Evolutionary conservation across 2,797 vertebrate genomes (phyloP).

Genomic region (Lemur catta): DNA sequence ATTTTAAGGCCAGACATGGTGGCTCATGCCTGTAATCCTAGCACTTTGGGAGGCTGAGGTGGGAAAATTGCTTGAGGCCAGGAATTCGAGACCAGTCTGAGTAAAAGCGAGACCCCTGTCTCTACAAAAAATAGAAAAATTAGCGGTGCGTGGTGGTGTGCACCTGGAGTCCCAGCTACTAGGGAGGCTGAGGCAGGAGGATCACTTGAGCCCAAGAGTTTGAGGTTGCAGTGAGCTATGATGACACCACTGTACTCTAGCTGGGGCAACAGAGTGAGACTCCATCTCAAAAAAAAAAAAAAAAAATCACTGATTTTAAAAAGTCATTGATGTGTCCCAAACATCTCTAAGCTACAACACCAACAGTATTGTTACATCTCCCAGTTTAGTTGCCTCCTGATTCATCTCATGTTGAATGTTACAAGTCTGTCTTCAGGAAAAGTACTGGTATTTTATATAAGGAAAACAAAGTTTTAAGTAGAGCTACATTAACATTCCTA

Average conservation of each 20-base stretch:
- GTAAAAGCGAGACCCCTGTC: background rate
- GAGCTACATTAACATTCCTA: background rate
- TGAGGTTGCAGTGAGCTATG: background rate
- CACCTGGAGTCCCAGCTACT: background rate
- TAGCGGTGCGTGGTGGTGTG: background rate
- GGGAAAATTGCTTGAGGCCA: background rate
- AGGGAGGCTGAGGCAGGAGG: background rate
- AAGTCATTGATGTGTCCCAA: background rate
- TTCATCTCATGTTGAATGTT: background rate
- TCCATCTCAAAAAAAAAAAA: background rate
- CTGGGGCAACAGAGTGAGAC: background rate
- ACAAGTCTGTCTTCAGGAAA: background rate
- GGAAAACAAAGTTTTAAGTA: background rate
- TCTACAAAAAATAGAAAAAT: background rate
- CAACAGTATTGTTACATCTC: background rate
- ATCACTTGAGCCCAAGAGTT: background rate
- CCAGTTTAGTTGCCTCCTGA: background rate
- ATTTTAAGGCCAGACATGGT: background rate
- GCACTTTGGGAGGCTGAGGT: background rate
- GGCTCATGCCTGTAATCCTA: background rate
- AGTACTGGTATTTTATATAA: background rate
- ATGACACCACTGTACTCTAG: background rate
- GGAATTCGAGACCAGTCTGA: background rate
- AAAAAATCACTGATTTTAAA: background rate
- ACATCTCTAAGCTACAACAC: background rate